phyloP scores from a whole-genome alignment of 2,888 invertebrate genomes.

The Mycalesis mineus region DNA sequence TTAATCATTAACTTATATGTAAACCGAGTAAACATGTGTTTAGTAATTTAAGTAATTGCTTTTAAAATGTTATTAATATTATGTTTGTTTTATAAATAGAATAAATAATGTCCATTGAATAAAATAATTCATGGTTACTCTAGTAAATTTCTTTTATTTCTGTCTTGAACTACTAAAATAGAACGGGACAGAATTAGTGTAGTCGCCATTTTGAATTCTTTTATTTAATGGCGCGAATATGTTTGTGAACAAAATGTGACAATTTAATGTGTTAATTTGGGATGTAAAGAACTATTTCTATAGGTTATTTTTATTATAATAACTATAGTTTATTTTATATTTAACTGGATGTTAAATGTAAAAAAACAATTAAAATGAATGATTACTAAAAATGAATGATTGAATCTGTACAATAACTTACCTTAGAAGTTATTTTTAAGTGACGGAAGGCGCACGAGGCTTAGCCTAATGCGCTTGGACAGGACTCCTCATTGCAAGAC shows the following conservation, averaged over 20 bases:
- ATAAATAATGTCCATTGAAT: not conserved
- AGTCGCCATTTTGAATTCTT: conserved; percentile 1
- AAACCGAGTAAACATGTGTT: not conserved
- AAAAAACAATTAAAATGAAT: conserved; percentile 15
- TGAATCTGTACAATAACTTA: too few species aligned
- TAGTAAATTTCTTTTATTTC: not conserved
- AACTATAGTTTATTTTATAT: conserved; percentile 15
- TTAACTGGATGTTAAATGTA: conserved; percentile 17
- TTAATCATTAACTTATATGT: too few species aligned
- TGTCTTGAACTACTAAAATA: not conserved
- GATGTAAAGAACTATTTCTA: not conserved
- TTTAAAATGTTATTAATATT: not conserved
- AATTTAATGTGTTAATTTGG: not conserved
- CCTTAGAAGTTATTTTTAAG: too few species aligned
- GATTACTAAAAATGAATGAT: too few species aligned
- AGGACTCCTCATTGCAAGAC: too few species aligned
- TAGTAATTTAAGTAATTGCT: not conserved
- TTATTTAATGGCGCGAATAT: not conserved
- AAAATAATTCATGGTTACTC: not conserved
- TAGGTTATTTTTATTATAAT: conserved; percentile 9
- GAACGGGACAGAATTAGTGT: not conserved
- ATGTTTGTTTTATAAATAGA: not conserved
- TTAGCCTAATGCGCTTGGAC: too few species aligned
- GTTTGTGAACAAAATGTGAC: not conserved
- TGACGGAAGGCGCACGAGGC: too few species aligned